phyloP scores from a whole-genome alignment of 2,888 invertebrate species.

The Heliconius hortense region DNA sequence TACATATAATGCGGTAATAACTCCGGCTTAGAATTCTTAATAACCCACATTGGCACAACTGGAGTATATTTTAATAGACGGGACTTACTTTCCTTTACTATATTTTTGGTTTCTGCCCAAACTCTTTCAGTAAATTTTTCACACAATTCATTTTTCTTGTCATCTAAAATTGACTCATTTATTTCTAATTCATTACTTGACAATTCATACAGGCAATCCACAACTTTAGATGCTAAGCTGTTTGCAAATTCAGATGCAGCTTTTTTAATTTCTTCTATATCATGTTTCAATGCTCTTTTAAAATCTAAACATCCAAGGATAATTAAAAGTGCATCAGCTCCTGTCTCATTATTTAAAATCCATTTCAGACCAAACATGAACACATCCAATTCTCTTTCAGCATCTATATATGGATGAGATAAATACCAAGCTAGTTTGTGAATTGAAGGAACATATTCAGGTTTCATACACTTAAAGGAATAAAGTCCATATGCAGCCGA shows the following conservation, averaged over 20 bases:
- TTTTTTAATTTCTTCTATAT: constrained; percentile 55
- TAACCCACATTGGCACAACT: constrained; percentile 58
- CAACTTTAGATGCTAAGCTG: constrained; percentile 59
- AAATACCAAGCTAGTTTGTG: constrained; percentile 69
- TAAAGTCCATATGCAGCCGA: constrained; percentile 61
- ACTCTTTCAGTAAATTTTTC: constrained; percentile 61
- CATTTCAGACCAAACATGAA: constrained; percentile 71
- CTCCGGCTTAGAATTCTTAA: constrained; percentile 52
- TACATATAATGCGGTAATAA: constrained; percentile 57
- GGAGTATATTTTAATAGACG: constrained; percentile 55
- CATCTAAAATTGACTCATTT: constrained; percentile 44
- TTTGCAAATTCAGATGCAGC: constrained; percentile 52
- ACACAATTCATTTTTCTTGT: constrained; percentile 50
- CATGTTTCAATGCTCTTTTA: constrained; percentile 50
- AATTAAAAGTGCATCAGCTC: constrained; percentile 62
- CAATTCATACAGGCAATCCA: constrained; percentile 57
- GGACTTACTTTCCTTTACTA: constrained; percentile 54
- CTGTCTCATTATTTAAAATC: constrained; percentile 55
- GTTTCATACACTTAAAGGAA: constrained; percentile 62
- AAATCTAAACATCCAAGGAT: constrained; percentile 67
- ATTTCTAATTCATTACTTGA: constrained; percentile 46
- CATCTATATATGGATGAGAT: constrained; percentile 66
- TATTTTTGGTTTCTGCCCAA: constrained; percentile 57
- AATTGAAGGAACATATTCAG: constrained; percentile 57
- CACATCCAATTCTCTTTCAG: constrained; percentile 59